A percentile compares a stretch with the other conserved stretches of the same genome.
These are phyloP conservation scores for Zaprionus bogoriensis DNA, from an alignment of 2,888 invertebrate species.

Conservation along the genomic window DNA sequence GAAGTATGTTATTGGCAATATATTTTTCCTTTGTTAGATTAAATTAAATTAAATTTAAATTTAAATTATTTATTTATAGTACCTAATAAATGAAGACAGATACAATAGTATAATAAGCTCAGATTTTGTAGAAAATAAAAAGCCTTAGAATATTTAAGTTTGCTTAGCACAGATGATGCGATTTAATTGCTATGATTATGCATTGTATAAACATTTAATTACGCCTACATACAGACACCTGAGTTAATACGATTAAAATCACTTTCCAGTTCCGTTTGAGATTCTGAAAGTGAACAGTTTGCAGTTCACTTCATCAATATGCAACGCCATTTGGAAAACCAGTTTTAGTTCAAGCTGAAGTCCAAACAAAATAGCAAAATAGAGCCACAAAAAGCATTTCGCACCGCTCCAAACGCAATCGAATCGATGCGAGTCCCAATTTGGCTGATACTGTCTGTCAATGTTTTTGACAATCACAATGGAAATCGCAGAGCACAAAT, in stretches of 20 bases:
- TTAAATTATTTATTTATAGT: too few species aligned
- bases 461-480: constrained; percentile 31
- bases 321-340: not conserved
- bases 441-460: constrained; percentile 23
- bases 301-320: constrained; percentile 10
- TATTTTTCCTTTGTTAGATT: too few species aligned
- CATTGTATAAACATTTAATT: not conserved
- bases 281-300: not conserved
- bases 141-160: too few species aligned
- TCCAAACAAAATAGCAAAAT: constrained; percentile 1
- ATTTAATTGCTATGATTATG: too few species aligned
- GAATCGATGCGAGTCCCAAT: constrained; percentile 7
- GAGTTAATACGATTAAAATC: too few species aligned
- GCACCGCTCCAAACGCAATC: not conserved
- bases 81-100: too few species aligned
- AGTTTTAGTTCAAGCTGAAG: constrained; percentile 1
- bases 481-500: constrained; percentile 15
- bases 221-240: not conserved
- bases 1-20: too few species aligned
- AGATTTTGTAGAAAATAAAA: too few species aligned
- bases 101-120: too few species aligned
- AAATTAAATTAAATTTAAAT: too few species aligned
- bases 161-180: too few species aligned
- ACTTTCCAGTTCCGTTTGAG: too few species aligned
- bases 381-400: not conserved